Percentiles rank a stretch among this genome's conserved stretches.
These are phyloP conservation scores for Struthio camelus DNA, from an alignment of 2,113 vertebrate species.

Conservation along the genomic window DNA sequence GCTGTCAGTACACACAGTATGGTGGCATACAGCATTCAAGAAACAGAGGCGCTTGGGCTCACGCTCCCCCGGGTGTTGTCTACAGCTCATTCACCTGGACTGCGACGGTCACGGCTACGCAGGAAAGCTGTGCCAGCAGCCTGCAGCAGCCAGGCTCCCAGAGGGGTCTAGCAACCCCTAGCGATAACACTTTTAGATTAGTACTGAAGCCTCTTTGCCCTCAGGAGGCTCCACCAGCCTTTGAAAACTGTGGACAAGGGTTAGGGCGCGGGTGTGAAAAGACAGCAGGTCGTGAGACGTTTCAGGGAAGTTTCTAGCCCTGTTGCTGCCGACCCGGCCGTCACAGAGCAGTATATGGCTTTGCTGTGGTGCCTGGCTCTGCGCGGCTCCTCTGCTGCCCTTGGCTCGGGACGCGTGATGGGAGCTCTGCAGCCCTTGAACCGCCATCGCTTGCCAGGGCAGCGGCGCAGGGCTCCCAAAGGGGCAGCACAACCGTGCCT, in stretches of 20 bases:
- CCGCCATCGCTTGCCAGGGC: not conserved
- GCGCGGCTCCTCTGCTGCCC: rapidly evolving
- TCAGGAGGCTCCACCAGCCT: not conserved
- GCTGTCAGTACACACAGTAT: rapidly evolving
- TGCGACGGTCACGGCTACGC: too few species aligned
- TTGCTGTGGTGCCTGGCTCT: rapidly evolving
- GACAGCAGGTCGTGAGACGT: not conserved
- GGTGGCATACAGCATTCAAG: not conserved
- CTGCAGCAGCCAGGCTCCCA: not conserved
- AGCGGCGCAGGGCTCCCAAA: rapidly evolving
- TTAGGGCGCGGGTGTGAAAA: not conserved
- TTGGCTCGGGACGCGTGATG: not conserved
- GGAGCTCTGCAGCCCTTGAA: not conserved
- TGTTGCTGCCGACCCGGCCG: not conserved
- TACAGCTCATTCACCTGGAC: not conserved
- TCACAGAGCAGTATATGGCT: not conserved
- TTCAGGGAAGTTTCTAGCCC: not conserved
- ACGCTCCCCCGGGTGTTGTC: not conserved
- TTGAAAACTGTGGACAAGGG: too few species aligned
- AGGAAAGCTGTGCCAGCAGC: not conserved
- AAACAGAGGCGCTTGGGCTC: rapidly evolving
- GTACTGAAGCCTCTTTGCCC: not conserved
- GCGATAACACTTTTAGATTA: not conserved
- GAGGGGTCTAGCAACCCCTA: not conserved
- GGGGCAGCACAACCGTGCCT: rapidly evolving